Evolutionary conservation across 2,113 vertebrate species (phyloP).

Genomic region (Polypterus senegalus): DNA sequence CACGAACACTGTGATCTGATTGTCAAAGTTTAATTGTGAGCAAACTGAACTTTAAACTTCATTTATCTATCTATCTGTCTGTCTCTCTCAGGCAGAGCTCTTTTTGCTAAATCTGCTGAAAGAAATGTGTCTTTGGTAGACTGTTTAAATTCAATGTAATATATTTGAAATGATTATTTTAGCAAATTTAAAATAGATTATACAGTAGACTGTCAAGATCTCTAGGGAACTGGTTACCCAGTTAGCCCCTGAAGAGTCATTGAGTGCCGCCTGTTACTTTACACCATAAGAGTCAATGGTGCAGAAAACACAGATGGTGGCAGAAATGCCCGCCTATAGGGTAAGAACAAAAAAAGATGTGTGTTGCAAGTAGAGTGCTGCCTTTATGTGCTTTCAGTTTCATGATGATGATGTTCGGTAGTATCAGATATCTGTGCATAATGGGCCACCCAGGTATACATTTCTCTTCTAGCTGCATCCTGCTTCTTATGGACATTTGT

Average conservation of each 20-base stretch:
- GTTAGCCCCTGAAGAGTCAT: slow-evolving; percentile 27
- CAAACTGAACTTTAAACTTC: background rate
- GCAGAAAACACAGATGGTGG: slow-evolving; percentile 24
- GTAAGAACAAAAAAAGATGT: background rate
- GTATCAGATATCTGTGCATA: slow-evolving; percentile 14
- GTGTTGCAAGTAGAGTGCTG: slow-evolving; percentile 6
- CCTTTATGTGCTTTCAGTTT: background rate
- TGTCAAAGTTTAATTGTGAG: background rate
- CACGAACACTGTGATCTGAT: too few species aligned
- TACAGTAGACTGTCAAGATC: slow-evolving; percentile 23
- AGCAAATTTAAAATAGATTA: slow-evolving; percentile 19
- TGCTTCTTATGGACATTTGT: too few species aligned
- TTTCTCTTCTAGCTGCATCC: too few species aligned
- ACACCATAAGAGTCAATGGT: slow-evolving; percentile 12
- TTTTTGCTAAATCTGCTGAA: background rate
- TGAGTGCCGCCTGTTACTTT: slow-evolving; percentile 10
- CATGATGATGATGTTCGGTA: background rate
- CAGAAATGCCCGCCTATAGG: slow-evolving; percentile 8
- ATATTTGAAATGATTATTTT: slow-evolving; percentile 26
- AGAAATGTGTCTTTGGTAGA: too few species aligned
- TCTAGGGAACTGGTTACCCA: slow-evolving; percentile 17
- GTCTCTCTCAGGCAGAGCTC: background rate
- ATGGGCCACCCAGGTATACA: background rate
- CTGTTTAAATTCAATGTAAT: too few species aligned
- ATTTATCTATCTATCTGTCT: too few species aligned